Percentiles rank a stretch among this genome's conserved stretches.
These are phyloP conservation scores for Drosophila varians DNA, from an alignment of 1,140 invertebrate genomes.

Conservation along the genomic window DNA sequence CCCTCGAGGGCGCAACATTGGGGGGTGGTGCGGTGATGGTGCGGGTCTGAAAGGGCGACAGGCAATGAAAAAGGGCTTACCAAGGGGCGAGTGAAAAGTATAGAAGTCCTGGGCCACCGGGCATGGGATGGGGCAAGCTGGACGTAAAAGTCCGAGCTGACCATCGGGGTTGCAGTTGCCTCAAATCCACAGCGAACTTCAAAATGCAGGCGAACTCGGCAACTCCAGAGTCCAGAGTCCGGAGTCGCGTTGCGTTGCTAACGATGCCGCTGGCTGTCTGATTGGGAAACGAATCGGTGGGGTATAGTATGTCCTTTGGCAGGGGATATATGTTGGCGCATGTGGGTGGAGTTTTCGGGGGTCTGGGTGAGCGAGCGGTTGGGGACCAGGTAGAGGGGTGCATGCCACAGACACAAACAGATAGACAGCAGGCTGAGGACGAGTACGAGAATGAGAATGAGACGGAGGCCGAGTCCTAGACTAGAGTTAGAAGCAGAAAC, in stretches of 20 bases:
- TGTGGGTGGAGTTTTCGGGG: neutral
- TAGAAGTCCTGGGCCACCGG: neutral
- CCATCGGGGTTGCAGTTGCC: conserved; percentile 46
- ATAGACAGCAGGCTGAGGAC: conserved; percentile 49
- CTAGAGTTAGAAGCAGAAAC: conserved; percentile 19
- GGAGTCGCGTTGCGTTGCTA: conserved; percentile 63
- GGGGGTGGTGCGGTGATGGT: neutral
- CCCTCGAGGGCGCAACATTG: conserved; percentile 24
- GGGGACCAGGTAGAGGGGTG: conserved; percentile 57
- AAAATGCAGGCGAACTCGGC: conserved; percentile 63
- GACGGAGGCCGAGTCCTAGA: conserved; percentile 5
- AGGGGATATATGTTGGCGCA: neutral
- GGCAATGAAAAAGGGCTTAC: conserved; percentile 79
- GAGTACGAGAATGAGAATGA: conserved; percentile 35
- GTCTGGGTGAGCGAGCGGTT: conserved; percentile 18
- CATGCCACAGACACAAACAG: conserved; percentile 67
- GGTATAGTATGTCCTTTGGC: conserved; percentile 6
- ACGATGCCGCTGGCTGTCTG: conserved; percentile 69
- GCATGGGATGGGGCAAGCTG: neutral
- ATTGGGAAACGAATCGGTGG: conserved; percentile 48
- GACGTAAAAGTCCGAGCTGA: conserved; percentile 27
- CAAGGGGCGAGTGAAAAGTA: conserved; percentile 17
- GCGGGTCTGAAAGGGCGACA: neutral
- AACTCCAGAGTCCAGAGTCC: conserved; percentile 24
- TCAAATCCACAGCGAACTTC: conserved; percentile 62